Evolutionary conservation across 1,140 invertebrate species (phyloP).

Genomic region (Papilio xuthus): DNA sequence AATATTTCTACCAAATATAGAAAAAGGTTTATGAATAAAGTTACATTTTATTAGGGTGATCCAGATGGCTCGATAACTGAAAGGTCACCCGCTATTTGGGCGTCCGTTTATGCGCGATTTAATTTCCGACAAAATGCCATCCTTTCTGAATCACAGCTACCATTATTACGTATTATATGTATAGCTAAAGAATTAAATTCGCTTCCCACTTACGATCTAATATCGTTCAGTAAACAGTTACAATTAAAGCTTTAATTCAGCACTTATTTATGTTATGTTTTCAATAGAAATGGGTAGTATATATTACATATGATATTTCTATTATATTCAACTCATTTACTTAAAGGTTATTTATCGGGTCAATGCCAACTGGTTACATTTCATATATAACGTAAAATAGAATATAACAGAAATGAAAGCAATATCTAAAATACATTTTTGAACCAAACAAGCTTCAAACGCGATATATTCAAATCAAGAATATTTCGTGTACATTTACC

Average conservation of each 20-base stretch:
- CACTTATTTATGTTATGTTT: no score
- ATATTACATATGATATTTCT: not conserved
- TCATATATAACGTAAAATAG: not conserved
- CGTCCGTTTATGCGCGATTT: constrained; percentile 5
- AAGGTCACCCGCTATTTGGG: constrained; percentile 3
- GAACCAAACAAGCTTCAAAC: not conserved
- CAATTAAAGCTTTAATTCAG: no score
- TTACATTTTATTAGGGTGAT: not conserved
- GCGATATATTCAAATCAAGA: constrained; percentile 1
- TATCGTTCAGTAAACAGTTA: no score
- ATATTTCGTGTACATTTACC: not conserved
- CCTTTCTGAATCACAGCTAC: not conserved
- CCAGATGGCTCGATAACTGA: constrained; percentile 11
- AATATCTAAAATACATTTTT: constrained; percentile 17
- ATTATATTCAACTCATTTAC: not conserved
- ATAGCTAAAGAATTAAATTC: not conserved
- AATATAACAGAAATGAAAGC: not conserved
- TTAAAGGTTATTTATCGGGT: not conserved
- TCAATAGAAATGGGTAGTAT: no score
- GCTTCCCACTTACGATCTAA: not conserved
- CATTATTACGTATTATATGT: not conserved
- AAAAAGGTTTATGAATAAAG: not conserved
- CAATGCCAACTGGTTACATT: not conserved
- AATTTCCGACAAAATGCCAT: not conserved
- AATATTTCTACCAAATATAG: not conserved